These are phyloP conservation scores for Coendou prehensilis DNA, from an alignment of 2,797 vertebrate species.

Conservation along the genomic window DNA sequence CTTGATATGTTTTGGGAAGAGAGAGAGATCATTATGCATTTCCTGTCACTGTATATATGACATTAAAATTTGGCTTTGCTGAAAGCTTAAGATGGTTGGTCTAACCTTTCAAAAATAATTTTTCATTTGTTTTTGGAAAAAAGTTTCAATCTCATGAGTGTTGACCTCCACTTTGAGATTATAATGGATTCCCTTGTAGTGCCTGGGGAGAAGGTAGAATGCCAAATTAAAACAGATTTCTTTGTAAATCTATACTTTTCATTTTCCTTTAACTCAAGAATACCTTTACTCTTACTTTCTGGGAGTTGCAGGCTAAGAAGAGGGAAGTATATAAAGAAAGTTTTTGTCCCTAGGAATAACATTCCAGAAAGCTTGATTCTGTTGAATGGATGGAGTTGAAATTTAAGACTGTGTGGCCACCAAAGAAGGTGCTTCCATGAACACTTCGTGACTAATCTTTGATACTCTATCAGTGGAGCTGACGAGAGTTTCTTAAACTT, in stretches of 20 bases:
- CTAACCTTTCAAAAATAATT: conserved; percentile 57
- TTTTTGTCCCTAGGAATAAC: conserved; percentile 72
- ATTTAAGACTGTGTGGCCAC: conserved; percentile 69
- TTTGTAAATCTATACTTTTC: conserved; percentile 75
- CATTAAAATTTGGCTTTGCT: conserved; percentile 20
- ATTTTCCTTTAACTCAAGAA: conserved; percentile 73
- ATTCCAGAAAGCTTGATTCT: conserved; percentile 72
- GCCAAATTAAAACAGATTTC: conserved; percentile 75
- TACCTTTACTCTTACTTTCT: conserved; percentile 64
- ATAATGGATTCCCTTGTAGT: conserved; percentile 68
- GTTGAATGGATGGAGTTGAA: conserved; percentile 64
- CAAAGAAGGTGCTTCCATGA: conserved; percentile 50
- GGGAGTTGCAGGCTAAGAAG: conserved; percentile 23
- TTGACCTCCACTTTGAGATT: conserved; percentile 66
- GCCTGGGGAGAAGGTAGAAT: conserved; percentile 64
- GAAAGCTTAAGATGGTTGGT: conserved; percentile 54
- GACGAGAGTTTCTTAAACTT: conserved; percentile 58
- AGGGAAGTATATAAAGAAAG: conserved; percentile 72
- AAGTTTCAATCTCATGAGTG: conserved; percentile 65
- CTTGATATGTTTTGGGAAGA: not conserved
- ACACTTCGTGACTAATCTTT: conserved; percentile 64
- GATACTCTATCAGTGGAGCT: conserved; percentile 36
- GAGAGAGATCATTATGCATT: not conserved
- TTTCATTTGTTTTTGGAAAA: conserved; percentile 70
- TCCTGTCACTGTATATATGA: conserved; percentile 52